Evolutionary conservation across 2,888 invertebrate species (phyloP).

Genomic region (Cephalotes varians): DNA sequence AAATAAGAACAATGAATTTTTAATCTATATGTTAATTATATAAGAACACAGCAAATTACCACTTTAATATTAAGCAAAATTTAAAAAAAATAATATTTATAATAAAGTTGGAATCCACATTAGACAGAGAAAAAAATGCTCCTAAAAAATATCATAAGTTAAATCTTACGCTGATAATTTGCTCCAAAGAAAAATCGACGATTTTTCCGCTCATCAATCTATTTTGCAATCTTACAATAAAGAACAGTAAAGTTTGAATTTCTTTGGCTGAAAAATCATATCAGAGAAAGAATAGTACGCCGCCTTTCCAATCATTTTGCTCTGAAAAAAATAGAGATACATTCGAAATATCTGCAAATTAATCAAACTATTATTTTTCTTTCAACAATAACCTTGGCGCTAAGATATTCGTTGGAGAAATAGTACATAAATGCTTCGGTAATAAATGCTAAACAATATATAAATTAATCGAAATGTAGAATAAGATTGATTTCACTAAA

Average conservation of each 20-base stretch:
- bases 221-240: slow-evolving; percentile 61
- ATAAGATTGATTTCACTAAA: slow-evolving; percentile 60
- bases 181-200: slow-evolving; percentile 58
- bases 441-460: too few relatives aligned
- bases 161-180: slow-evolving; percentile 62
- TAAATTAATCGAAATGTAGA: slow-evolving; percentile 55
- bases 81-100: neutral
- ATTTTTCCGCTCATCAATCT: slow-evolving; percentile 65
- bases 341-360: neutral
- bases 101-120: neutral
- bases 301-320: slow-evolving; percentile 53
- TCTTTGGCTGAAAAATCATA: slow-evolving; percentile 60
- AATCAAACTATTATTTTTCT: neutral
- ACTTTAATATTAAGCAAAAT: neutral
- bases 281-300: slow-evolving; percentile 67
- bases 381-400: slow-evolving; percentile 61
- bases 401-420: slow-evolving; percentile 71
- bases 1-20: neutral
- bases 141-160: neutral
- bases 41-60: neutral
- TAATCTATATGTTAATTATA: neutral
- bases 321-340: slow-evolving; percentile 47
- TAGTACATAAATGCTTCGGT: slow-evolving; percentile 67
- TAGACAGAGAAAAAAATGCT: neutral
- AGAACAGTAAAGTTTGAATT: slow-evolving; percentile 51